Evolutionary conservation across 2,888 invertebrate genomes (phyloP).

Genomic region (Polymixis lichenea): DNA sequence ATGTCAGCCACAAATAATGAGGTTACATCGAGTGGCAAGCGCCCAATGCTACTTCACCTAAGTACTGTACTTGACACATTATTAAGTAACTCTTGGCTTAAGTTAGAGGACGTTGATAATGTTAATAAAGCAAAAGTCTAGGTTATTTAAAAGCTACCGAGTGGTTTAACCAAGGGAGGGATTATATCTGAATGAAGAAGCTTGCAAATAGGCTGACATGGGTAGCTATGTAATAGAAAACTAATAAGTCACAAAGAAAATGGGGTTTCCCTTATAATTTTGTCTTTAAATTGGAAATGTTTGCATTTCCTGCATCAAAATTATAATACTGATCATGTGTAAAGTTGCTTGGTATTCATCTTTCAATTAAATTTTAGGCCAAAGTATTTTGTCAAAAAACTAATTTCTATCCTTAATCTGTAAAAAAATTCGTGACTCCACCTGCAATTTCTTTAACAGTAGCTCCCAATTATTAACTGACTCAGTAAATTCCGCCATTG

Average conservation of each 20-base stretch:
- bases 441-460: conserved; percentile 45
- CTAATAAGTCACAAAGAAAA: too few relatives aligned
- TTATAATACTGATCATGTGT: too few relatives aligned
- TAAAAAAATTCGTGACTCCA: conserved; percentile 9
- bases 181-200: not conserved
- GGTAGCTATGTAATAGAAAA: not conserved
- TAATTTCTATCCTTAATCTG: too few relatives aligned
- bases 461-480: conserved; percentile 58
- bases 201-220: not conserved
- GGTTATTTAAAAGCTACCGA: not conserved
- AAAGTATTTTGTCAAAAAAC: too few relatives aligned
- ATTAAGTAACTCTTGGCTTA: conserved; percentile 29
- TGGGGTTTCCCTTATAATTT: not conserved
- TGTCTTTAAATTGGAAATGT: not conserved
- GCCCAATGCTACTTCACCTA: conserved; percentile 52
- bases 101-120: conserved; percentile 12
- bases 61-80: conserved; percentile 50
- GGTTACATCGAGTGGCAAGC: conserved; percentile 54
- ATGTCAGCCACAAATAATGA: conserved; percentile 58
- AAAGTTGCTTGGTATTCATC: too few relatives aligned
- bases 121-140: conserved; percentile 2
- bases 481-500: conserved; percentile 65
- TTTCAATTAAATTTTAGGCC: too few relatives aligned
- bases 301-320: too few relatives aligned
- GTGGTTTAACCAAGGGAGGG: not conserved